Base-by-base conservation (phyloP, 2,888 invertebrate genomes). In the Orthosia gothica region DNA sequence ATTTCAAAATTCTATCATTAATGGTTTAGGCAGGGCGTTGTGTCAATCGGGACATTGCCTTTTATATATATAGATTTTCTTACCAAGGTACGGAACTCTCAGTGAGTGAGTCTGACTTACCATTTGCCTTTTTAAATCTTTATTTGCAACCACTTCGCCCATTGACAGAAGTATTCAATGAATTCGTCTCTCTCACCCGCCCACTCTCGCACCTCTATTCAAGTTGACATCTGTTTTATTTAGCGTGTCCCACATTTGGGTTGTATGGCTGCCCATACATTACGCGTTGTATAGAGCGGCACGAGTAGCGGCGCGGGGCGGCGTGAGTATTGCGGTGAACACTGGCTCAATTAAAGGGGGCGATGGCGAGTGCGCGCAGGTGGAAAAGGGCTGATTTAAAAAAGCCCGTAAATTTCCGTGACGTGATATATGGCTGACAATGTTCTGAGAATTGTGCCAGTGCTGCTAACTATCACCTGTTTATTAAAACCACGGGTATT, bases 291-390 rank as follows among this genome's bases (percentile, higher is more conserved):
- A 50, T 49, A 40, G 70, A 16, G 26, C 52, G 32, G 26, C 11
- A 45, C 20, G 70, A 16, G 26, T 47, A 23, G 23, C 11, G 50
- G 20, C 18, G 40, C 49, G 9, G 15, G 45, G 7, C 40, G 59
- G n/a, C 40, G 16, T 13, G 64, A 59, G 70, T 57, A 32, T 49
- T 26, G 49, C 66, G 52, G 20, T 26, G 58, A 62, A 54, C 69
- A 55, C 66, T 70, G 78, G 69, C 82, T 66, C 73, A 70, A 77
- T 77, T 69, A 82, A 66, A 40, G 66, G 26, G 59, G 61, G 61
- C 20, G 61, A 40, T 16, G 45, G 40, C 61, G 63, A 77, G 59
- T 65, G 65, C 15, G 47, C 58, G 58, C 78, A 70, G 58, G 69
- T 82, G 59, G 63, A 59, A 69, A 74, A 49, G 55, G 18, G 57